Base-by-base conservation (phyloP, 92 coral and sea anemone genomes). In the Porites lobata region DNA sequence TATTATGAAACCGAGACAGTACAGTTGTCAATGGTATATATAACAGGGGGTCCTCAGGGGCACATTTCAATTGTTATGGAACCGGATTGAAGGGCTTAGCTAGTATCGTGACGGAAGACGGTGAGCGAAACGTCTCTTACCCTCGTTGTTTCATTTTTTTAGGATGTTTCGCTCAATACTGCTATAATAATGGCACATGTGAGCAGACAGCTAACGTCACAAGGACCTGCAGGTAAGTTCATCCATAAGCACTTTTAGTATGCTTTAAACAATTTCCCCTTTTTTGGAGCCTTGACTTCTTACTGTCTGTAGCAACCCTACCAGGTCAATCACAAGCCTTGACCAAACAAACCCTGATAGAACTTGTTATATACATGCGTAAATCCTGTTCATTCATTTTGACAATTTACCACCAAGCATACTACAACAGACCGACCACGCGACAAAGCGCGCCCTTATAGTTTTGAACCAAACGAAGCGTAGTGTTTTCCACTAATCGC, bases 211-310 rank as follows among this genome's bases (percentile, higher is more conserved):
- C 65, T 65, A 89, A 71, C 54, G 52, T 51, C 7, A 68, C 78
- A 22, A 87, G 86, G 72, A 81, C 56, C n/a, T 94, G 96, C 94
- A 88, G 64, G 96, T 94, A 91, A 85, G 96, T 76, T 38, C 15
- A 53, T 5, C 32, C 26, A 53, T 15, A 24, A 4, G 47, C 47
- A 38, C 47, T 38, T 38, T 38, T 38, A 17, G 38, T 9, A 57
- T 67, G 57, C 66, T 62, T 62, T 62, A 62, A 14, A 62, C 66
- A 14, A 0, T 38, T 38, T 38, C 47, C 5, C 5, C 7, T 38
- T 38, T 38, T 38, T 3, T 38, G 47, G 47, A 38, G 47, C 47
- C 47, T 38, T 38, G 47, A 38, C 47, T 2, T 38, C 47, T 3
- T 38, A 38, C 47, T 38, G 47, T 38, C 47, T 56, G 61, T 10